These are phyloP conservation scores for Tamandua tetradactyla DNA, from an alignment of 2,797 vertebrate genomes.

Conservation along the genomic window DNA sequence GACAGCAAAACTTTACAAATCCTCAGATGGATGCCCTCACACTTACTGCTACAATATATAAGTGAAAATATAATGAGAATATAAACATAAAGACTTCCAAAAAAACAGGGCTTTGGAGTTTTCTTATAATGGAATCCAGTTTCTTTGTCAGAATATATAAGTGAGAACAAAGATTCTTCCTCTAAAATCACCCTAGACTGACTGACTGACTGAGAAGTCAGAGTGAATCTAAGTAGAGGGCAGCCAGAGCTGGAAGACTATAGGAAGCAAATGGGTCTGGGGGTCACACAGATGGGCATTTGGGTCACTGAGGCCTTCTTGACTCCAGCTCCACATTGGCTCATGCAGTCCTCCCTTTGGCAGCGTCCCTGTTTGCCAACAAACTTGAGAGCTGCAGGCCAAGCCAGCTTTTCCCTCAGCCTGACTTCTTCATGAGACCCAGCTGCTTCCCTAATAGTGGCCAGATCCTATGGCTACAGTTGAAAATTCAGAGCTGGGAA, in stretches of 20 bases:
- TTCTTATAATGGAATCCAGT: background rate
- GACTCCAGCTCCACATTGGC: background rate
- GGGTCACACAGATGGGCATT: background rate
- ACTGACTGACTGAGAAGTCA: background rate
- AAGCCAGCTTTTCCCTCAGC: background rate
- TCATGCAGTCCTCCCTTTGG: background rate
- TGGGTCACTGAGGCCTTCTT: background rate
- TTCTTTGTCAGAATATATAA: background rate
- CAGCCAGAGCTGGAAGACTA: background rate
- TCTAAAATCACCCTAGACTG: background rate
- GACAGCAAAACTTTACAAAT: background rate
- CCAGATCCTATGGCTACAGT: background rate
- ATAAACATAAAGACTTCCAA: background rate
- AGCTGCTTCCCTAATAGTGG: background rate
- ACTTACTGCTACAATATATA: background rate
- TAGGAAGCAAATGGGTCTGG: background rate
- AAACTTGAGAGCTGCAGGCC: background rate
- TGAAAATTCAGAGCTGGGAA: background rate
- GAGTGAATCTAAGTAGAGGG: background rate
- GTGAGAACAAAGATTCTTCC: background rate
- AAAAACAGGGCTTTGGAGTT: background rate
- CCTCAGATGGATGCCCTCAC: background rate
- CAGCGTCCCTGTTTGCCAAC: background rate
- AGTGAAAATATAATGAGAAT: background rate
- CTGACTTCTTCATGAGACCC: background rate